Evolutionary conservation across 2,113 vertebrate species (phyloP), one percentile per base, ranked within the genome.

Genomic region (Origma solitaria): DNA sequence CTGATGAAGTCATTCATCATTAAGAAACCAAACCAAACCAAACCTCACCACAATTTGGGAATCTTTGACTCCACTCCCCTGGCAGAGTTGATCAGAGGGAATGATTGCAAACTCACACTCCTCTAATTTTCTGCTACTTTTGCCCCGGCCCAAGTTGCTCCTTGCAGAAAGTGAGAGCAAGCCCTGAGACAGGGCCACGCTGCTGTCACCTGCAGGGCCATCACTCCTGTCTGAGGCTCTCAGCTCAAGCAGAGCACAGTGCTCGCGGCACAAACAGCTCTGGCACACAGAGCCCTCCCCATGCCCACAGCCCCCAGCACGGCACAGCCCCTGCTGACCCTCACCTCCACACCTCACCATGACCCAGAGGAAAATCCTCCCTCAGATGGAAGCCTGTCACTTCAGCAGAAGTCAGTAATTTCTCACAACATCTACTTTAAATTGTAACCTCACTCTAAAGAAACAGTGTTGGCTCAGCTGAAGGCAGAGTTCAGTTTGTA

Each of bases 1-100:
- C 82, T 93, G 95, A 92, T 97, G 96, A 97, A 96, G 93, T 97
- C 93, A 97, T 85, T 87, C 94, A 94, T 87, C 96, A 94, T 95
- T 93, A 93, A 96, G 92, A 95, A 96, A 96, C 81, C 87, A 93
- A 93, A 94, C 72, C 82, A 93, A 66, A 93, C 60, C 61, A 95
- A 38, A 82, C 82, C 94, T 92, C 83, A 85, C 88, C 88, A 86
- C 72, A 82, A 82, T 68, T 77, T 61, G 81, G 94, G 93, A 96
- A 96, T 86, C 86, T 95, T 90, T 95, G 94, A 96, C 90, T 85
- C 35, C 88, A 37, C 69, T 92, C 14, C 73, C 62, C 72, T 84
- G 89, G 91, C 86, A 95, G 56, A 72, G 75, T 83, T 45, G 80
- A 81, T 73, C 82, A 88, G 42, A 95, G 83, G 71, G 61, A 77